Evolutionary conservation across 2,888 invertebrate genomes (phyloP).

Genomic region (Eupithecia tripunctaria): DNA sequence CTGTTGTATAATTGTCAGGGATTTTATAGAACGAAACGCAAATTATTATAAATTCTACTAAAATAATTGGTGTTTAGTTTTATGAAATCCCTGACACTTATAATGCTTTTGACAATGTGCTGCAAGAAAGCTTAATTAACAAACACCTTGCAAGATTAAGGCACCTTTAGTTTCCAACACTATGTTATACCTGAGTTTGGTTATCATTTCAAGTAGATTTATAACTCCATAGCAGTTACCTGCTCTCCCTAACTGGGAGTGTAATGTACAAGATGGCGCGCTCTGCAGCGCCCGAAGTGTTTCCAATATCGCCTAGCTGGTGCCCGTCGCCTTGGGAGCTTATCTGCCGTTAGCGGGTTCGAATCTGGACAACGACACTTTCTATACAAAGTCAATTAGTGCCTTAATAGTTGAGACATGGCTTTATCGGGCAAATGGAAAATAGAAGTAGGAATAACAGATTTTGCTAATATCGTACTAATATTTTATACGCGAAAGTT

Average conservation of each 20-base stretch:
- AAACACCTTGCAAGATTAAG: background rate
- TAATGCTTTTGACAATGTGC: background rate
- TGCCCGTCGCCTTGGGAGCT: background rate
- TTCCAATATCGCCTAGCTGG: constrained; percentile 10
- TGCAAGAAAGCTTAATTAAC: background rate
- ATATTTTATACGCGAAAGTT: too few relatives aligned
- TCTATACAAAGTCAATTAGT: background rate
- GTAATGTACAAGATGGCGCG: background rate
- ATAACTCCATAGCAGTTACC: constrained; percentile 5
- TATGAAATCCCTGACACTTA: background rate
- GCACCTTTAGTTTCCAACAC: background rate
- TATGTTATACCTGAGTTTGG: background rate
- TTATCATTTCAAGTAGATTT: background rate
- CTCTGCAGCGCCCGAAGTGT: constrained; percentile 14
- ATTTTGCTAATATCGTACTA: background rate
- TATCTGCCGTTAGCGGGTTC: constrained; percentile 1
- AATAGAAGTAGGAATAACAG: background rate
- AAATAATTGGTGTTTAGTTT: background rate
- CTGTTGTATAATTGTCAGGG: too few relatives aligned
- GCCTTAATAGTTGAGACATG: background rate
- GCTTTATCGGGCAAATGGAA: background rate
- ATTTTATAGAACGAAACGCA: too few relatives aligned
- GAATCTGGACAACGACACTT: background rate
- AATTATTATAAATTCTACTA: too few relatives aligned
- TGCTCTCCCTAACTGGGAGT: background rate